These are phyloP conservation scores for Paracentrotus lividus DNA, from an alignment of 53 echinoderm and acorn worm genomes.

Conservation along the genomic window DNA sequence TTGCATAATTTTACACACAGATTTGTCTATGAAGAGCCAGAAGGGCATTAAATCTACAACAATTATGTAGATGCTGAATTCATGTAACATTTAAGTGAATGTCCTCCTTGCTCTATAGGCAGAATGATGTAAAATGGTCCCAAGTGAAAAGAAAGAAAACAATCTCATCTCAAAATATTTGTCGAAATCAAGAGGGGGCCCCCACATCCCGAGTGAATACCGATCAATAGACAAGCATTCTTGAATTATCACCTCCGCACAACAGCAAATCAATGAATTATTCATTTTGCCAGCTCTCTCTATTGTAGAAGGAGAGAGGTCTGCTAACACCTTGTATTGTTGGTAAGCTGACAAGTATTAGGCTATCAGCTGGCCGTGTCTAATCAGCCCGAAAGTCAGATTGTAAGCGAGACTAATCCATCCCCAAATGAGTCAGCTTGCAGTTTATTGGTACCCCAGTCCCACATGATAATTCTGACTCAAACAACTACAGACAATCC, in stretches of 20 bases:
- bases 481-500: too few species aligned
- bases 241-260: neutral
- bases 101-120: too few species aligned
- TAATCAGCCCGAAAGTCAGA: neutral
- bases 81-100: too few species aligned
- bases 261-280: constrained; percentile 20
- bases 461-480: too few species aligned
- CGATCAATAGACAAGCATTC: neutral
- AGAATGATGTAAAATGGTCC: too few species aligned
- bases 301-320: neutral
- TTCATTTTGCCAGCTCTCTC: constrained; percentile 4
- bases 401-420: constrained; percentile 18
- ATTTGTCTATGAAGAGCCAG: too few species aligned
- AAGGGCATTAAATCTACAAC: too few species aligned
- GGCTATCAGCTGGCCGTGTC: constrained; percentile 3
- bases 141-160: neutral
- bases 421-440: constrained; percentile 7
- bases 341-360: neutral
- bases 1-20: too few species aligned
- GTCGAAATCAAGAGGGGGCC: neutral
- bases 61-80: too few species aligned
- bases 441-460: too few species aligned
- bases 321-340: neutral
- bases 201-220: neutral
- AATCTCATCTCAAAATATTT: neutral